Evolutionary conservation across 2,113 vertebrate genomes (phyloP).

Genomic region (Myiozetetes cayanensis): DNA sequence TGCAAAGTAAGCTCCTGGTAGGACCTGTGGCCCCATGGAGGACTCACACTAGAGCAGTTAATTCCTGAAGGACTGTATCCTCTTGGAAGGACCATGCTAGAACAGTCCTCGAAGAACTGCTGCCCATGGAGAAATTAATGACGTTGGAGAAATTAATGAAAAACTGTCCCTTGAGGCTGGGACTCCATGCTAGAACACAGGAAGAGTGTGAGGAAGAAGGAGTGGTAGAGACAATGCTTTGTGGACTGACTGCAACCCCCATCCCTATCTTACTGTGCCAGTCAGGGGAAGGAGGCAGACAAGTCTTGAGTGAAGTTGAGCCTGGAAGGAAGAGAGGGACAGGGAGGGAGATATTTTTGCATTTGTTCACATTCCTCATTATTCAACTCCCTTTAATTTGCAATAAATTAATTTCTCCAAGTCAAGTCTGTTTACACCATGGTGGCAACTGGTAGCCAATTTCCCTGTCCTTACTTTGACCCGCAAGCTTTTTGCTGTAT

Average conservation of each 20-base stretch:
- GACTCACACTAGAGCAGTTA: background rate
- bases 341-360: background rate
- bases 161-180: background rate
- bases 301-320: background rate
- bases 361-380: background rate
- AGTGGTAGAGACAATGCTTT: fast-evolving
- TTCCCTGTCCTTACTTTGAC: background rate
- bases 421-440: background rate
- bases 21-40: background rate
- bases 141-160: background rate
- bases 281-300: background rate
- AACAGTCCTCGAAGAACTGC: background rate
- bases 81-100: background rate
- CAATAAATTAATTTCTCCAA: background rate
- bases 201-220: background rate
- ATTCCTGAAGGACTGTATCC: background rate
- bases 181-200: background rate
- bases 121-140: background rate
- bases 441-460: background rate
- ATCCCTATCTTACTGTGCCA: background rate
- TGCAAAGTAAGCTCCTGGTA: background rate
- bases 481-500: background rate
- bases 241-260: background rate
- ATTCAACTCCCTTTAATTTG: background rate
- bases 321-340: background rate